Conservation (phyloP, 2,113 vertebrate genomes). For the Alces alces region DNA sequence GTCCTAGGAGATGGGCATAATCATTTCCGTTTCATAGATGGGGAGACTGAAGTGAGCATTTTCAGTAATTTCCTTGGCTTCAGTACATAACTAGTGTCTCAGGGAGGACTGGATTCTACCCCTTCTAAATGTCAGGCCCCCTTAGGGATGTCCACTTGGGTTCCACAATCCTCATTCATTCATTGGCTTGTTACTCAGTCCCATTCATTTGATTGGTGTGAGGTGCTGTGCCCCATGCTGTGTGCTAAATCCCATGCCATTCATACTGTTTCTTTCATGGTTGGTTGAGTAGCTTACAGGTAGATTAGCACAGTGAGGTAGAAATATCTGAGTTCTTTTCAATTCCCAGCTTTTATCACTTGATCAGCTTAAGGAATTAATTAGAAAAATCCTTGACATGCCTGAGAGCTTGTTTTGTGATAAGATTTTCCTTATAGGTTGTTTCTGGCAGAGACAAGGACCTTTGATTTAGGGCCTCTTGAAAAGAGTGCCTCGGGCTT, state of each 20-base stretch:
- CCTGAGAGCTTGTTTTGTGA: neutral
- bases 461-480: neutral
- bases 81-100: neutral
- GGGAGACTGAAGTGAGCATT: neutral
- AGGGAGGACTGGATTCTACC: neutral
- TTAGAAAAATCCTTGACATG: neutral
- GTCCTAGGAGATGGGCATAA: neutral
- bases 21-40: neutral
- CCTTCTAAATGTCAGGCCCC: neutral
- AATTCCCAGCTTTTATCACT: conserved; percentile 8
- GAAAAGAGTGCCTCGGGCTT: neutral
- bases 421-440: neutral
- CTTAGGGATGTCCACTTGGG: neutral
- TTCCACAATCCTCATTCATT: neutral
- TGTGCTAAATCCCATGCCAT: neutral
- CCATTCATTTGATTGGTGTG: neutral
- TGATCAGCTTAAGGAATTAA: conserved; percentile 37
- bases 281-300: neutral
- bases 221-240: neutral
- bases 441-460: neutral
- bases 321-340: neutral
- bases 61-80: neutral
- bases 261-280: neutral
- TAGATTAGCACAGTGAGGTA: neutral
- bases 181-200: neutral